Conservation (phyloP, 2,113 vertebrate species). For the Herpailurus yagouaroundi region DNA sequence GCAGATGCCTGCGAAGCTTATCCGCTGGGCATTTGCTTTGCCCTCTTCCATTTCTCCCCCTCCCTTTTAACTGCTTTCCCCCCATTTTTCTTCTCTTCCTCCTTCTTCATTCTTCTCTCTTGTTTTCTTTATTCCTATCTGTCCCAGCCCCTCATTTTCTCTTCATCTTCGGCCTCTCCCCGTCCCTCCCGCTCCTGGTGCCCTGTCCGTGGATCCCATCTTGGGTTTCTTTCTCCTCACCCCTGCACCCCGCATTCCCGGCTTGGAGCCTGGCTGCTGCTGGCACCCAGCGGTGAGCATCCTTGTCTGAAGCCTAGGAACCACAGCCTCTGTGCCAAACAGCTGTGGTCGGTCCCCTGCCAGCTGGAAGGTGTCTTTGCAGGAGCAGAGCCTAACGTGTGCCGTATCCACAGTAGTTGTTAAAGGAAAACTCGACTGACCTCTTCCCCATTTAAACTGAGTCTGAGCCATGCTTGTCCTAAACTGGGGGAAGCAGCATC, state of each 20-base stretch:
- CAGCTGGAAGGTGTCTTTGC: not conserved
- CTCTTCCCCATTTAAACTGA: not conserved
- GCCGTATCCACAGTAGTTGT: not conserved
- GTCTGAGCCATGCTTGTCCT: not conserved
- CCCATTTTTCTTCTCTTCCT: not conserved
- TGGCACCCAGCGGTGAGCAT: not conserved
- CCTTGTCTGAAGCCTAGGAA: not conserved
- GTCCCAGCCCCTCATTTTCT: not conserved
- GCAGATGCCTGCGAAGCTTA: not conserved
- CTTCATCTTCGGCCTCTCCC: not conserved
- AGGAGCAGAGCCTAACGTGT: not conserved
- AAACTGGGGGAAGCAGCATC: too few relatives aligned
- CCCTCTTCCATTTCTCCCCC: not conserved
- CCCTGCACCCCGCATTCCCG: not conserved
- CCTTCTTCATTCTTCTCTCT: slow-evolving; percentile 10
- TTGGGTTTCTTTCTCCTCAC: not conserved
- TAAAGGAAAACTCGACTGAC: not conserved
- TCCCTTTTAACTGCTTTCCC: not conserved
- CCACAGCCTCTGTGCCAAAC: not conserved
- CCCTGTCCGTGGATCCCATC: not conserved
- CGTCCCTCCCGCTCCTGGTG: not conserved
- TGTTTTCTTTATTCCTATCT: not conserved
- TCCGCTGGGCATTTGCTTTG: not conserved
- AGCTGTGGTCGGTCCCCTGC: not conserved
- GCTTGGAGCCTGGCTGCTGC: not conserved